phyloP scores from a whole-genome alignment of 2,888 invertebrate genomes.

The Villa cingulata region DNA sequence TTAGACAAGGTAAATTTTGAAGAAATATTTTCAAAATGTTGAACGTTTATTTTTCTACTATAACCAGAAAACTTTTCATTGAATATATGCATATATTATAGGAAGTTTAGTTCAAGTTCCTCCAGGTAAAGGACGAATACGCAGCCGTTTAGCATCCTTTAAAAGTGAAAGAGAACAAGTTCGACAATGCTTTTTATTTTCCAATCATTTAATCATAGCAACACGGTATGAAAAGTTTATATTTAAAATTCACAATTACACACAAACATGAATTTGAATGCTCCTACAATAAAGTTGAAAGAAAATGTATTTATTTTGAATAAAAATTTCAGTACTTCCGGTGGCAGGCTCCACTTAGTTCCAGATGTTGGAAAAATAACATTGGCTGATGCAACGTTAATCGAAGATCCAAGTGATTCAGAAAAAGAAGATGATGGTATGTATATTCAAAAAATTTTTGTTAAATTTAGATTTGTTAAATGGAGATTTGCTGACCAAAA shows the following conservation, averaged over 20 bases:
- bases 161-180: constrained; percentile 54
- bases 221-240: constrained; percentile 42
- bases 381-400: constrained; percentile 67
- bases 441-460: constrained; percentile 18
- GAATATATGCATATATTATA: constrained; percentile 21
- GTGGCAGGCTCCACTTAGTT: constrained; percentile 72
- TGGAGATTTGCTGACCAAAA: background rate
- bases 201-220: constrained; percentile 75
- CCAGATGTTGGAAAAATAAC: constrained; percentile 72
- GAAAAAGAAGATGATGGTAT: constrained; percentile 55
- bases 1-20: constrained; percentile 57
- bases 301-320: too few relatives aligned
- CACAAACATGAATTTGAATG: too few relatives aligned
- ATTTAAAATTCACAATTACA: background rate
- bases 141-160: constrained; percentile 46
- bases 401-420: constrained; percentile 67
- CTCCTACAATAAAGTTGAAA: too few relatives aligned
- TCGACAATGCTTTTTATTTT: constrained; percentile 80
- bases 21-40: too few relatives aligned
- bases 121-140: constrained; percentile 39
- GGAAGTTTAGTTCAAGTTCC: constrained; percentile 65
- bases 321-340: constrained; percentile 44
- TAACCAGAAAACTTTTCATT: too few relatives aligned
- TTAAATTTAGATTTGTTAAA: background rate
- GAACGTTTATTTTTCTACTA: too few relatives aligned